Percentiles rank a stretch among this genome's conserved stretches.
These are phyloP conservation scores for Zootoca vivipara DNA, from an alignment of 2,113 vertebrate species.

Conservation along the genomic window DNA sequence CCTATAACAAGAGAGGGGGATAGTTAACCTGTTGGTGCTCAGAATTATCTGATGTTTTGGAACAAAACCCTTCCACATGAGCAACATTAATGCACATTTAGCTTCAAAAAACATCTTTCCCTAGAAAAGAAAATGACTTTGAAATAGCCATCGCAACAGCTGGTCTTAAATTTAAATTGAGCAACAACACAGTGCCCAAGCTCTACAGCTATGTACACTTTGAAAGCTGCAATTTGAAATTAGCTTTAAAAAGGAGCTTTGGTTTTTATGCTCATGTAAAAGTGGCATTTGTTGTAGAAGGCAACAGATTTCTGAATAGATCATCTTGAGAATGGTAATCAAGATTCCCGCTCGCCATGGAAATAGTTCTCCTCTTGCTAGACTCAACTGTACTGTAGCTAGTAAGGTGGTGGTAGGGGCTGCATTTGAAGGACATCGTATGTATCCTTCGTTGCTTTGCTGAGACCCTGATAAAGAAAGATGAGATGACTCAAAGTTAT, in stretches of 20 bases:
- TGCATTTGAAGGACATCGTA: conserved; percentile 91
- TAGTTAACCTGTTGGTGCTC: neutral
- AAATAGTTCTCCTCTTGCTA: conserved; percentile 21
- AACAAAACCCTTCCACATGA: conserved; percentile 11
- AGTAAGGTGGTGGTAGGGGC: conserved; percentile 71
- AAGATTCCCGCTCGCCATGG: neutral
- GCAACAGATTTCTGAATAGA: neutral
- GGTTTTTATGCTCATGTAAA: neutral
- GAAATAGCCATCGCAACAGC: neutral
- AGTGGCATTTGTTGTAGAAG: neutral
- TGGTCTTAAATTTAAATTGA: neutral
- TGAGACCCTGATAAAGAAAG: conserved; percentile 82
- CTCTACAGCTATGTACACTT: conserved; percentile 60
- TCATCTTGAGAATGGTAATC: neutral
- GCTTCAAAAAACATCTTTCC: neutral
- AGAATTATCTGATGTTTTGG: conserved; percentile 37
- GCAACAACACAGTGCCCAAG: neutral
- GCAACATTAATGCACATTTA: neutral
- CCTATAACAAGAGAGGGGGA: conserved; percentile 9
- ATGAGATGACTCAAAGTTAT: neutral
- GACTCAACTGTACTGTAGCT: neutral
- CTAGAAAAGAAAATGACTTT: neutral
- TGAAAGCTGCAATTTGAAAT: conserved; percentile 38
- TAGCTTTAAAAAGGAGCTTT: neutral
- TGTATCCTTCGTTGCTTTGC: conserved; percentile 85